These are phyloP conservation scores for Semaprochilodus insignis DNA, from an alignment of 2,797 vertebrate genomes.

Conservation along the genomic window DNA sequence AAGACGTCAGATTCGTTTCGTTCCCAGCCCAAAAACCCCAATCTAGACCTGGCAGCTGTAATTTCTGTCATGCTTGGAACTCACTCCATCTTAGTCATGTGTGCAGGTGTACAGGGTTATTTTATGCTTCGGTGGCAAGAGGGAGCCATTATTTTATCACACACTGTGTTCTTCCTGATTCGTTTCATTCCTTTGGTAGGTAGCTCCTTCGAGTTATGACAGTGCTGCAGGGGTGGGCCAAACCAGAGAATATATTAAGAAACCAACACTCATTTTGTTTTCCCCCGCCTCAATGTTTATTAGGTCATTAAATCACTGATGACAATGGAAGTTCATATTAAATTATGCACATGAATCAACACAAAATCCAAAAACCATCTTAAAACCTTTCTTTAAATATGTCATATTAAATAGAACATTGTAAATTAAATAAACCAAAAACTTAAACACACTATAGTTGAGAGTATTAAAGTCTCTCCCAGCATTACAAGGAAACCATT, in stretches of 20 bases:
- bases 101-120: not conserved
- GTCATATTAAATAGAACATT: not conserved
- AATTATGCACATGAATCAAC: not conserved
- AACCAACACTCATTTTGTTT: not conserved
- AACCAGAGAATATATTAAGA: not conserved
- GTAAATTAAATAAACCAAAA: not conserved
- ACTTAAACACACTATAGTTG: not conserved
- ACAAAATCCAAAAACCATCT: not conserved
- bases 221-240: not conserved
- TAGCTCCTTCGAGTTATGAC: not conserved
- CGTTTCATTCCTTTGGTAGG: not conserved
- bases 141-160: not conserved
- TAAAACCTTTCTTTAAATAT: not conserved
- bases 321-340: not conserved
- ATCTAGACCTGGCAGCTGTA: not conserved
- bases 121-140: not conserved
- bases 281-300: not conserved
- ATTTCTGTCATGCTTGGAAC: not conserved
- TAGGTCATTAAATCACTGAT: not conserved
- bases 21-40: not conserved
- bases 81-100: not conserved
- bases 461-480: not conserved
- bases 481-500: not conserved
- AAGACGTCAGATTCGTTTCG: not conserved
- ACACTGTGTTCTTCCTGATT: not conserved